Conservation (phyloP, 2,888 invertebrate species). For the Alsophila aescularia region DNA sequence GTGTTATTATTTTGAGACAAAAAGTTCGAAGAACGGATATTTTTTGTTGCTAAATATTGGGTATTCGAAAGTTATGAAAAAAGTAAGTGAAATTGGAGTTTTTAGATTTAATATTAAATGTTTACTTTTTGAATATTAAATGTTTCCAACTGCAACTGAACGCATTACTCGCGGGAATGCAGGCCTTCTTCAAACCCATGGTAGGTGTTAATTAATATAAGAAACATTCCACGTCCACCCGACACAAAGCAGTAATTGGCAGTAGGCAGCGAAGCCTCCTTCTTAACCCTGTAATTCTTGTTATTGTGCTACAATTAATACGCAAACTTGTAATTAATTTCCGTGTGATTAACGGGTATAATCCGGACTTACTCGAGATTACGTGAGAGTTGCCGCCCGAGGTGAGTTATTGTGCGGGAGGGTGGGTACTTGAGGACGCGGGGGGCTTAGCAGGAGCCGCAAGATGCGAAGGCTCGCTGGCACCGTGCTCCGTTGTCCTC, state of each 20-base stretch:
- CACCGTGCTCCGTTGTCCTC: slow-evolving; percentile 72
- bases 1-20: slow-evolving; percentile 31
- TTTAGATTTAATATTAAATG: too few species aligned
- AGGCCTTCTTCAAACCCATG: neutral
- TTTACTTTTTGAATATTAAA: too few species aligned
- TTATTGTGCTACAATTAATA: slow-evolving; percentile 83
- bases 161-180: too few species aligned
- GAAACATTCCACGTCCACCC: neutral
- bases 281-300: slow-evolving; percentile 68
- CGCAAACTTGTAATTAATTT: slow-evolving; percentile 84
- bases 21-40: slow-evolving; percentile 10
- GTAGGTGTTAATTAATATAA: neutral
- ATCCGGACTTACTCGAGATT: slow-evolving; percentile 82
- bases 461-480: slow-evolving; percentile 75
- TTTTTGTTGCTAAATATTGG: slow-evolving; percentile 8
- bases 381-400: slow-evolving; percentile 74
- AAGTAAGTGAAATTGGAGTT: too few species aligned
- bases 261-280: slow-evolving; percentile 41
- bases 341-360: slow-evolving; percentile 82
- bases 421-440: slow-evolving; percentile 40
- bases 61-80: neutral
- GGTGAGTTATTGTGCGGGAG: slow-evolving; percentile 77
- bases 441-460: slow-evolving; percentile 53
- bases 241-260: slow-evolving; percentile 15
- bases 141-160: too few species aligned